Conservation (phyloP, 2,888 invertebrate species). For the Agrilus mali region DNA sequence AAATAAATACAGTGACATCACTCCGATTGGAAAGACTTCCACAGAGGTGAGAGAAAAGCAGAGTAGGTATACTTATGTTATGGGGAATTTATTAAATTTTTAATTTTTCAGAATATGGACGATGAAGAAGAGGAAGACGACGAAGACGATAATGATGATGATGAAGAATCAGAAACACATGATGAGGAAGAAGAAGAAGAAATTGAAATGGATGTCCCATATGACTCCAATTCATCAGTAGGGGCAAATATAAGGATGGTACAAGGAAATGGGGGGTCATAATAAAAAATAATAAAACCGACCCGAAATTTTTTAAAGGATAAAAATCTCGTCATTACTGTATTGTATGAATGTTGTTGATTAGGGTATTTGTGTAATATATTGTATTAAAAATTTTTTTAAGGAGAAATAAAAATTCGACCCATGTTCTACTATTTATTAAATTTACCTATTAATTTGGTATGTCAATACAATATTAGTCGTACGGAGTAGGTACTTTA, state of each 20-base stretch:
- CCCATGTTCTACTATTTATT: no score
- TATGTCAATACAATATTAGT: no score
- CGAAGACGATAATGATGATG: constrained; percentile 46
- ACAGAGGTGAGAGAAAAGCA: constrained; percentile 41
- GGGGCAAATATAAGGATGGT: constrained; percentile 28
- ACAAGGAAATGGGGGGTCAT: constrained; percentile 23
- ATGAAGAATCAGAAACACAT: constrained; percentile 48
- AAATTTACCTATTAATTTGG: no score
- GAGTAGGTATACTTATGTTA: constrained; percentile 10
- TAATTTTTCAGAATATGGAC: constrained; percentile 26
- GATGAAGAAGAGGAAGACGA: constrained; percentile 51
- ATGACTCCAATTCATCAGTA: constrained; percentile 30
- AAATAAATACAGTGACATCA: constrained; percentile 42
- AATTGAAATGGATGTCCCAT: constrained; percentile 34
- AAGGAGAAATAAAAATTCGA: no score
- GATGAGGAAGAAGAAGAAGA: constrained; percentile 51
- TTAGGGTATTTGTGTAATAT: not conserved
- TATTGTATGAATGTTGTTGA: not conserved
- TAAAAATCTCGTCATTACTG: not conserved
- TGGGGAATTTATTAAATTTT: constrained; percentile 1
- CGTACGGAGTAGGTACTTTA: no score
- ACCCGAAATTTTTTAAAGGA: not conserved
- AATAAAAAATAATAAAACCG: constrained; percentile 3
- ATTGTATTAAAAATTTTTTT: no score
- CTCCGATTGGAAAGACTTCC: constrained; percentile 51